A percentile compares a stretch with the other conserved stretches of the same genome.
These are phyloP conservation scores for Phanerotoma sp. DNA, from an alignment of 2,888 invertebrate genomes.

Conservation along the genomic window DNA sequence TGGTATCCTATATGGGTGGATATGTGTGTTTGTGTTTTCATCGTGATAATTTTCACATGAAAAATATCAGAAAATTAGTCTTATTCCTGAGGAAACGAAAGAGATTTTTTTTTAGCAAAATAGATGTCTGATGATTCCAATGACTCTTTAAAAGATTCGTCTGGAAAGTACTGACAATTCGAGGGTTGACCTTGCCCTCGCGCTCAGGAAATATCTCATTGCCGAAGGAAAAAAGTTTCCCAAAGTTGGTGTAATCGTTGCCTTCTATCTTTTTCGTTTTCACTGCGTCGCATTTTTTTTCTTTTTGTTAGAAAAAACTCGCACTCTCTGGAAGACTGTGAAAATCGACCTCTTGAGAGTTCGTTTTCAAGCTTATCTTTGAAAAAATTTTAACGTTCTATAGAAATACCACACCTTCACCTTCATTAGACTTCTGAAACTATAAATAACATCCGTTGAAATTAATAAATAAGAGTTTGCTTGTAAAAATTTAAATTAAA, in stretches of 20 bases:
- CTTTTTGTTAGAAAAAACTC: background rate
- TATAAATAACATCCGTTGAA: no score
- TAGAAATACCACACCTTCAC: conserved; percentile 34
- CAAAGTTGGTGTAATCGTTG: conserved; percentile 52
- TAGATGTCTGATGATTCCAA: no score
- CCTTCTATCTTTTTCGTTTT: conserved; percentile 32
- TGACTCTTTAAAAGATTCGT: background rate
- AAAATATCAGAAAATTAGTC: conserved; percentile 48
- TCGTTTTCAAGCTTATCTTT: conserved; percentile 40
- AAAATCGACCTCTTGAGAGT: background rate
- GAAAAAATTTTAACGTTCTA: conserved; percentile 45
- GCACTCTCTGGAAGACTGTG: background rate
- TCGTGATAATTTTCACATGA: conserved; percentile 44
- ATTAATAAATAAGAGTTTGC: no score
- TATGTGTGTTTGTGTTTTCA: conserved; percentile 30
- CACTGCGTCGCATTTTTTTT: conserved; percentile 7
- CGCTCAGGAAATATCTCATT: conserved; percentile 5
- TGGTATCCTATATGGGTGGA: conserved; percentile 11
- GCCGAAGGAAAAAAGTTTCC: conserved; percentile 40
- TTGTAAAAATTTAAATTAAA: no score
- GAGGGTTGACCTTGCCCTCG: conserved; percentile 6
- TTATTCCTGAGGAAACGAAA: conserved; percentile 17
- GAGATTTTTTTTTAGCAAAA: background rate
- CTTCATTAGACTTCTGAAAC: no score
- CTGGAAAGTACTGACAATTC: background rate